phyloP scores from a whole-genome alignment of 2,888 invertebrate genomes.

The Drosophila antonietae region DNA sequence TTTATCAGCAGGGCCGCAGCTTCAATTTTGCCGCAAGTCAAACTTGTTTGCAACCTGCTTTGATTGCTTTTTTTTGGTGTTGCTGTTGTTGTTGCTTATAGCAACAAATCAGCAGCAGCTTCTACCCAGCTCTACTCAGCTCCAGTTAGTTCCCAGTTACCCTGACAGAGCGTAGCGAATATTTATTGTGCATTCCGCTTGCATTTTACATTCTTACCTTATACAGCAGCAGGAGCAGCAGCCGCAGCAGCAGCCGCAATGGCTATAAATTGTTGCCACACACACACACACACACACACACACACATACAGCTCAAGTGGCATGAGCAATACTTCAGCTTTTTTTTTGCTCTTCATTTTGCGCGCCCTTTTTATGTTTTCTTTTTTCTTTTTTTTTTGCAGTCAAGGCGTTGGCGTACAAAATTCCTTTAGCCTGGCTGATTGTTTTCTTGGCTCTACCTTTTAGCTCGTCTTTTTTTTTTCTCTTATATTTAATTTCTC shows the following conservation, averaged over 20 bases:
- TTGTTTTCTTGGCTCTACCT: neutral
- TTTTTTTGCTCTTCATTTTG: constrained; percentile 54
- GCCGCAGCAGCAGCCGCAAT: constrained; percentile 20
- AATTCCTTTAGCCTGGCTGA: constrained; percentile 60
- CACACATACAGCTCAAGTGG: constrained; percentile 22
- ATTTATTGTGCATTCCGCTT: constrained; percentile 81
- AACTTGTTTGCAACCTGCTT: constrained; percentile 77
- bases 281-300: constrained; percentile 18
- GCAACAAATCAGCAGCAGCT: constrained; percentile 29
- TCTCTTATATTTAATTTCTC: constrained; percentile 7
- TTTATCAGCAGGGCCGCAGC: constrained; percentile 47
- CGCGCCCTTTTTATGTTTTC: constrained; percentile 50
- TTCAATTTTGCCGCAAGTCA: constrained; percentile 29
- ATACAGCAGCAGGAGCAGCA: constrained; percentile 34
- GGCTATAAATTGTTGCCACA: constrained; percentile 56
- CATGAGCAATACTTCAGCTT: constrained; percentile 27
- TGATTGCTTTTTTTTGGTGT: constrained; percentile 67
- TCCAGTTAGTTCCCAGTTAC: constrained; percentile 45
- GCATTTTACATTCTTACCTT: constrained; percentile 73
- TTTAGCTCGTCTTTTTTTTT: neutral
- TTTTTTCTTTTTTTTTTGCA: constrained; percentile 35
- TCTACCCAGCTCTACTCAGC: constrained; percentile 20
- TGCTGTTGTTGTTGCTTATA: constrained; percentile 17
- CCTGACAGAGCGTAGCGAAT: constrained; percentile 73
- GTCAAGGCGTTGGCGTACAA: constrained; percentile 75